Conservation (phyloP, 1,140 invertebrate genomes). For the Drosophila kohkoa region DNA sequence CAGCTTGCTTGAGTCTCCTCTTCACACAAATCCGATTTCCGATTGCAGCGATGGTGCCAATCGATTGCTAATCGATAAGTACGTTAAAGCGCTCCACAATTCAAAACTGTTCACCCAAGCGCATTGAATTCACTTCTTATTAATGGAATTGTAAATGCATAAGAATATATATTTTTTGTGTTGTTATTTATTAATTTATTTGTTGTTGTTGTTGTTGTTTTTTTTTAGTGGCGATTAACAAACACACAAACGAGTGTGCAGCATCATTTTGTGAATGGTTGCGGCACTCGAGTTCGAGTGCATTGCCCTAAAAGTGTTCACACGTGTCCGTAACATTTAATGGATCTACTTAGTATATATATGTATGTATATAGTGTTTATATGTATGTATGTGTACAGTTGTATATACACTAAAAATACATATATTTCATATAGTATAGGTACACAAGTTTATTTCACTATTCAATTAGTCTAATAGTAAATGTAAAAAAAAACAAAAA, state of each 20-base stretch:
- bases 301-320: conserved; percentile 45
- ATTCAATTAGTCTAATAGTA: conserved; percentile 71
- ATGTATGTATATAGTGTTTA: conserved; percentile 5
- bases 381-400: conserved; percentile 7
- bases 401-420: conserved; percentile 29
- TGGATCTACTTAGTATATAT: conserved; percentile 44
- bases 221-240: conserved; percentile 43
- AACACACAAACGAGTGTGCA: conserved; percentile 20
- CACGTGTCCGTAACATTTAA: conserved; percentile 47
- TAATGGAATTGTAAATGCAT: conserved; percentile 6
- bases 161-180: conserved; percentile 21
- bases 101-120: background rate
- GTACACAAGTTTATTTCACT: conserved; percentile 79
- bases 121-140: background rate
- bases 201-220: conserved; percentile 7
- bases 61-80: too few species aligned
- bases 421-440: conserved; percentile 60
- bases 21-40: too few species aligned
- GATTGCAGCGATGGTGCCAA: too few species aligned
- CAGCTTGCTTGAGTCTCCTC: too few species aligned
- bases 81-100: too few species aligned
- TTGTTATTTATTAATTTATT: conserved; percentile 42
- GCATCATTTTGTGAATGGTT: conserved; percentile 32
- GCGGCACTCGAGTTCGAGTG: conserved; percentile 11
- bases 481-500: conserved; percentile 53